Evolutionary conservation across 2,797 vertebrate genomes (phyloP), one percentile per base, ranked within the genome.

Genomic region (Melanitta fusca): DNA sequence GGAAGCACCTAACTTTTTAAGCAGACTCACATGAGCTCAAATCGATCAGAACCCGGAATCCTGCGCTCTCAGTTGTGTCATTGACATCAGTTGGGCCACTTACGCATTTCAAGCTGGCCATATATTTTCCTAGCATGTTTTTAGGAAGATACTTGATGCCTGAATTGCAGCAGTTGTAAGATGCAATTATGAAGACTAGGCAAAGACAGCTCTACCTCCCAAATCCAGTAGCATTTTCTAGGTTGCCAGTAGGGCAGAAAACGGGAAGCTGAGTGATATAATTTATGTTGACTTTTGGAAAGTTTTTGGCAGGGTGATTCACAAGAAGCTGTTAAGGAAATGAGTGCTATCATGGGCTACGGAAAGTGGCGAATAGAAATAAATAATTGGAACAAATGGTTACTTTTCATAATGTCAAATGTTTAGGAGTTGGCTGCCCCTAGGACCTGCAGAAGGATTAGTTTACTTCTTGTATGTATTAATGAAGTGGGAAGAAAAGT

Each of bases 271-370:
- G 65, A 84, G 39, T 30, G 32, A 85, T 53, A 88, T 11, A 58
- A 96, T 93, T 93, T 78, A 93, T 36, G 34, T 74, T 82, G 75
- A 91, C 81, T 96, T 95, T 54, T 85, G 81, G 73, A 58, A 93
- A 95, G 79, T 93, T 93, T 90, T 83, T 96, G 95, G 90, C 90
- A 93, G 54, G 58, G 79, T 32, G 82, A 64, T 91, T 95, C 90
- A 53, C 45, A 90, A 96, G 96, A 93, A 91, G 90, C 94, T 95
- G 85, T 96, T 92, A 96, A 93, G 94, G 92, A 96, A 96, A 96
- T 89, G 88, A 88, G 79, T 27, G 57, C 88, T 91, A 94, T 94
- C 93, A 88, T 61, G 69, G 81, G 62, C 88, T 92, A 89, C 2
- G 57, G 89, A 88, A 89, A 95, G 62, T 60, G 72, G 86, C 84